Percentiles rank a stretch among this genome's conserved stretches.
Conservation (phyloP, 2,113 vertebrate species). For the Martes martes region DNA sequence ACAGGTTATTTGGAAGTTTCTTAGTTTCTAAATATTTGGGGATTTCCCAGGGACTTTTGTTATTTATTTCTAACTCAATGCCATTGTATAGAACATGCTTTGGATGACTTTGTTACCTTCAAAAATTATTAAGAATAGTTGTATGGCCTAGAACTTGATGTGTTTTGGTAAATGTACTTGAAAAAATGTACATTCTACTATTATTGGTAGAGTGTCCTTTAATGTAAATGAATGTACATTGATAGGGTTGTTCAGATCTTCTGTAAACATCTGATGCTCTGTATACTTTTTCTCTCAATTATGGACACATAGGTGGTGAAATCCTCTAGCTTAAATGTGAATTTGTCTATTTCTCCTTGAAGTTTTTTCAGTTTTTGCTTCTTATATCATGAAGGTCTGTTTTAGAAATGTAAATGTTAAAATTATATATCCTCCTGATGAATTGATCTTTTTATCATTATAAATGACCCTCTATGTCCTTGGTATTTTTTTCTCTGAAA, state of each 20-base stretch:
- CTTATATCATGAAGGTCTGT: not conserved
- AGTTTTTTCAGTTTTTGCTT: not conserved
- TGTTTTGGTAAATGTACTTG: not conserved
- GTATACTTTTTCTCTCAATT: not conserved
- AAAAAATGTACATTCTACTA: not conserved
- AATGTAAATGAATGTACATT: not conserved
- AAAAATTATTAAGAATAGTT: not conserved
- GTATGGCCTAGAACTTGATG: not conserved
- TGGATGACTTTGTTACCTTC: not conserved
- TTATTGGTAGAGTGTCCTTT: not conserved
- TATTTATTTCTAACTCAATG: not conserved
- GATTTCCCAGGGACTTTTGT: not conserved
- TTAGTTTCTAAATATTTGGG: not conserved
- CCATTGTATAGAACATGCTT: not conserved
- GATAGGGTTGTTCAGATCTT: not conserved
- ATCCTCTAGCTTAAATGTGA: not conserved
- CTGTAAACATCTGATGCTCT: not conserved
- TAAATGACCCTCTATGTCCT: not conserved
- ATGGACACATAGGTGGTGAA: not conserved
- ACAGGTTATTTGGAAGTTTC: not conserved
- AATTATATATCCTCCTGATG: not conserved
- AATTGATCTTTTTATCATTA: not conserved
- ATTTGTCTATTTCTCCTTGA: not conserved
- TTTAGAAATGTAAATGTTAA: not conserved
- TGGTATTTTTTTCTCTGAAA: not conserved